Evolutionary conservation across 2,797 vertebrate species (phyloP).

Genomic region (Labroides dimidiatus): DNA sequence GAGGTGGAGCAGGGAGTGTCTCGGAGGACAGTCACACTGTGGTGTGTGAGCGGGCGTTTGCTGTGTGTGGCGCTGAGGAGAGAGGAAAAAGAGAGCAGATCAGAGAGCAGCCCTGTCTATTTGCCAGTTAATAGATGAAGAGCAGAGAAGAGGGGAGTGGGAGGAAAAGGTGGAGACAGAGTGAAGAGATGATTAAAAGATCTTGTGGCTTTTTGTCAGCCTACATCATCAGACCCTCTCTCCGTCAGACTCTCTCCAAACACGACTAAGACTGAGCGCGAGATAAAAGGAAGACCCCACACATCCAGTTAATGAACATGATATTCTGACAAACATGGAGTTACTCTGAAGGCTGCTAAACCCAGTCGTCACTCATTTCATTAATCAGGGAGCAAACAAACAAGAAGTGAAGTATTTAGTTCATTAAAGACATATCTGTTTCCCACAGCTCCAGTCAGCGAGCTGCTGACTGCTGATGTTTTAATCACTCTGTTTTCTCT

Average conservation of each 20-base stretch:
- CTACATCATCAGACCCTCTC: slow-evolving; percentile 20
- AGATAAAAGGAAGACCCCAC: slow-evolving; percentile 31
- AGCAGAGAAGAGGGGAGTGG: slow-evolving; percentile 43
- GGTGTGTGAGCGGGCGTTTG: slow-evolving; percentile 1
- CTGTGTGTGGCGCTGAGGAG: slow-evolving; percentile 15
- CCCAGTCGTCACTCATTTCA: slow-evolving; percentile 8
- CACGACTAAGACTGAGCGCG: slow-evolving; percentile 33
- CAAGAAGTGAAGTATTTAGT: slow-evolving; percentile 3
- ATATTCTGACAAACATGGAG: slow-evolving; percentile 35
- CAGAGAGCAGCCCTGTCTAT: slow-evolving; percentile 51
- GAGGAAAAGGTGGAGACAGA: slow-evolving; percentile 51
- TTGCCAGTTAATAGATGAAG: slow-evolving; percentile 62
- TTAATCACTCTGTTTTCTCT: slow-evolving; percentile 40
- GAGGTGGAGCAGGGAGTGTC: slow-evolving; percentile 53
- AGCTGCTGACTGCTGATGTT: slow-evolving; percentile 51
- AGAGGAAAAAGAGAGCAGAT: slow-evolving; percentile 33
- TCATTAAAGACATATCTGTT: slow-evolving; percentile 11
- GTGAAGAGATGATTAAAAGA: slow-evolving; percentile 63
- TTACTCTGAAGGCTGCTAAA: slow-evolving; percentile 38
- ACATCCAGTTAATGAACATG: slow-evolving; percentile 45
- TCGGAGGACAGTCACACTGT: slow-evolving; percentile 21
- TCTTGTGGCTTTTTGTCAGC: slow-evolving; percentile 57
- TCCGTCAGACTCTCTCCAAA: slow-evolving; percentile 34
- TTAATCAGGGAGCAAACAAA: slow-evolving; percentile 29
- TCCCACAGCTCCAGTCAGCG: slow-evolving; percentile 23